Conservation (phyloP, 2,797 vertebrate genomes). For the Enteromius treurensis region DNA sequence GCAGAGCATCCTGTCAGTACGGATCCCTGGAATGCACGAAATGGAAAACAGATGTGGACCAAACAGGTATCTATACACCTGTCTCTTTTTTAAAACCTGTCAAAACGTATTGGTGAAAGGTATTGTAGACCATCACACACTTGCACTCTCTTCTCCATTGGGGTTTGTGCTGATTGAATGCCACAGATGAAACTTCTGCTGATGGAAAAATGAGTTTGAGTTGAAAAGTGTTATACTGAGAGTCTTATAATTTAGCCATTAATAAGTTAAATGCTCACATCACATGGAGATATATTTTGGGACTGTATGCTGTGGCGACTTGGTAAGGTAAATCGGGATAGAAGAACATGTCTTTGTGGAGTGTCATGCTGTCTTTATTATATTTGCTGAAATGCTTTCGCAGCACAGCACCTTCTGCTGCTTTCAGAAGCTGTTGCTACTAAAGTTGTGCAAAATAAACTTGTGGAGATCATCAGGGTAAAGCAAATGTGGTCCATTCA, state of each 20-base stretch:
- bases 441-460: background rate
- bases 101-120: background rate
- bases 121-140: background rate
- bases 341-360: background rate
- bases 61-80: constrained; percentile 22
- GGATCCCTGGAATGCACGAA: constrained; percentile 75
- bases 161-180: background rate
- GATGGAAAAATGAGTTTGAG: background rate
- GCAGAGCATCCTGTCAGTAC: constrained; percentile 66
- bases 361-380: background rate
- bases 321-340: background rate
- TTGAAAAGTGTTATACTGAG: background rate
- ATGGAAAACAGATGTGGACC: constrained; percentile 65
- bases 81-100: constrained; percentile 6
- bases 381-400: background rate
- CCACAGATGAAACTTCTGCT: constrained; percentile 19
- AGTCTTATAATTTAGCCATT: background rate
- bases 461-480: background rate
- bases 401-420: background rate
- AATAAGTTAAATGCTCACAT: background rate
- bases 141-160: background rate
- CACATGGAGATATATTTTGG: background rate
- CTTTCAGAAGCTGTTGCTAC: background rate
- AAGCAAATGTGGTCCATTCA: background rate
- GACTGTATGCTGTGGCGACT: background rate